Evolutionary conservation across 2,797 vertebrate species (phyloP), one percentile per base, ranked within the genome.

Genomic region (Malurus splendens): DNA sequence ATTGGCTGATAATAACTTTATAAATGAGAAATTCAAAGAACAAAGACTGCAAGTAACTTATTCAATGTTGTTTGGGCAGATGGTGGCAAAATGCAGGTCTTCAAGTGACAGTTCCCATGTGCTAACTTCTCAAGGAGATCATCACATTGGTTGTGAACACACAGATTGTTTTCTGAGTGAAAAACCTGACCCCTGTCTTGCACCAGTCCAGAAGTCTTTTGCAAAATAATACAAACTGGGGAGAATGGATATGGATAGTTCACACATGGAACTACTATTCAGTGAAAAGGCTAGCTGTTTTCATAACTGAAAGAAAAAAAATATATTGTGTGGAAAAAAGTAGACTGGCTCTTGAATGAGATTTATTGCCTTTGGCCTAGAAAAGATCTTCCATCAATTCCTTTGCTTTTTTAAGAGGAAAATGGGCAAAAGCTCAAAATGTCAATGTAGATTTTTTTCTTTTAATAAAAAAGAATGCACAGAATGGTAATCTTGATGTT

Each of bases 401-500:
- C 45, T 72, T 75, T 82, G 36, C 30, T 86, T 90, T 91, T 82
- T 86, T 48, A 75, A 56, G 56, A 57, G 7, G 36, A 87, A 89
- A 80, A 59, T 28, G 67, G 18, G 18, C 52, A 75, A 83, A 89
- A 92, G 18, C 68, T 87, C 92, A 78, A 91, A 87, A 90, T 39
- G 59, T 73, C 75, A 85, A 30, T 22, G 66, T 55, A 89, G 48
- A 11, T 74, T 76, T 90, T 93, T 93, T 92, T 82, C 66, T 89
- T 81, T 81, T 64, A 70, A 44, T 76, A 82, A 79, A 70, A 93
- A 91, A 70, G 90, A 92, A 93, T 79, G 39, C 67, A 71, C 60
- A 86, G 62, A 86, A 92, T 84, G 74, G 30, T 84, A 93, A 79
- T 86, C 85, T 90, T 87, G 87, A 89, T 73, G 55, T 95, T 89